Percentiles rank a stretch among this genome's conserved stretches.
Evolutionary conservation across 2,113 vertebrate genomes (phyloP).

Genomic region (Elanus axillaris): DNA sequence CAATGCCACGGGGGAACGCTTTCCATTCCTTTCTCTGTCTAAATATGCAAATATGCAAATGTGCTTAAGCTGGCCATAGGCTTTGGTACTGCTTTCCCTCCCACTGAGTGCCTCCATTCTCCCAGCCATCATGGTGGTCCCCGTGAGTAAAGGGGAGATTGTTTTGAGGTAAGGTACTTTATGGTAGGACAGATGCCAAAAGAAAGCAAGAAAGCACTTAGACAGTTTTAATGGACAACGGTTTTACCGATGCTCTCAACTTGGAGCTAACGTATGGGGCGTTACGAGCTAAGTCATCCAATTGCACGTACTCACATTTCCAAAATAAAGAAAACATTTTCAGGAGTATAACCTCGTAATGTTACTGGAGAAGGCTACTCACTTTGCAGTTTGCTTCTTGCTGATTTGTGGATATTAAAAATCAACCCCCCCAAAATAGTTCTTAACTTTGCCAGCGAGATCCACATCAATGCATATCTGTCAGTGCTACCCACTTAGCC

Average conservation of each 20-base stretch:
- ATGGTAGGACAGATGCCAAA: background rate
- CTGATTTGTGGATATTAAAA: slow-evolving; percentile 30
- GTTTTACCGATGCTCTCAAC: background rate
- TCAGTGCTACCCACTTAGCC: slow-evolving; percentile 44
- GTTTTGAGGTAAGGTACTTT: background rate
- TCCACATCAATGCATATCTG: slow-evolving; percentile 15
- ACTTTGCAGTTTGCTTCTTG: background rate
- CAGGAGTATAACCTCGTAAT: background rate
- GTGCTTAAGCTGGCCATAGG: background rate
- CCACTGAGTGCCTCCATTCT: background rate
- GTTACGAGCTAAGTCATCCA: background rate
- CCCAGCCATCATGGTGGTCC: background rate
- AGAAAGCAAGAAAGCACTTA: background rate
- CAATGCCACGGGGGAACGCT: background rate
- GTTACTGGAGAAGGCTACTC: background rate
- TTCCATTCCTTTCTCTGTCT: slow-evolving; percentile 43
- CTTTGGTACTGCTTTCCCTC: background rate
- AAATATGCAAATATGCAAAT: slow-evolving; percentile 38
- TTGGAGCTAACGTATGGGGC: background rate
- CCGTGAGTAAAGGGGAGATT: background rate
- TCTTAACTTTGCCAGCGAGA: background rate
- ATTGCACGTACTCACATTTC: background rate
- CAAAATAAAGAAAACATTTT: background rate
- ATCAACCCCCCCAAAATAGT: background rate
- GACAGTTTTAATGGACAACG: background rate